phyloP scores from a whole-genome alignment of 2,888 invertebrate species.

The Tillus elongatus region DNA sequence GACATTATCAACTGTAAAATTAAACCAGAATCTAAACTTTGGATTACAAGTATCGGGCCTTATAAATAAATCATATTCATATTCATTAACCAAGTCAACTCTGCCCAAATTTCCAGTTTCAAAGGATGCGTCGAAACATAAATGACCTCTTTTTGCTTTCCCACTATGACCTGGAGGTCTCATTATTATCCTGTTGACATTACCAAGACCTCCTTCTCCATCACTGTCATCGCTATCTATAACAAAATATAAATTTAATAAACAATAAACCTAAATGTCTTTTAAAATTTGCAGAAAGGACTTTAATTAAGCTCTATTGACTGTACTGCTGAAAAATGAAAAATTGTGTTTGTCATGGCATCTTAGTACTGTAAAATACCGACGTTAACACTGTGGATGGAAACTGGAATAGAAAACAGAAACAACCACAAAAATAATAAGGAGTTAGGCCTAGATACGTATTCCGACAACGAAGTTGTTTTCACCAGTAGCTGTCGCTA shows the following conservation, averaged over 20 bases:
- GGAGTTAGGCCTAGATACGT: too few relatives aligned
- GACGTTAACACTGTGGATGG: too few relatives aligned
- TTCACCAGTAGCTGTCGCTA: too few relatives aligned
- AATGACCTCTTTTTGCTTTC: conserved; percentile 90
- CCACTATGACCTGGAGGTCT: conserved; percentile 88
- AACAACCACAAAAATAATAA: too few relatives aligned
- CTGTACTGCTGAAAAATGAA: too few relatives aligned
- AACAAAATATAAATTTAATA: not conserved
- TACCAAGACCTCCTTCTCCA: conserved; percentile 87
- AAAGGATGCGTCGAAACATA: conserved; percentile 95
- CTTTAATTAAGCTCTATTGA: too few relatives aligned
- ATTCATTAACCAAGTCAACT: conserved; percentile 86
- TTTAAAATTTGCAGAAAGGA: too few relatives aligned
- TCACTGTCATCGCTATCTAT: conserved; percentile 89
- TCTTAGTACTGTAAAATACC: too few relatives aligned
- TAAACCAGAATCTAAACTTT: conserved; percentile 90
- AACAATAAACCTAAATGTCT: too few relatives aligned
- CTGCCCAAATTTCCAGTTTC: conserved; percentile 96
- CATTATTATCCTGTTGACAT: conserved; percentile 80
- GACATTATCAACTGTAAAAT: conserved; percentile 95
- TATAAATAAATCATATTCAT: conserved; percentile 92
- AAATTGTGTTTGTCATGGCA: too few relatives aligned
- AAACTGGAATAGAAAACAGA: too few relatives aligned
- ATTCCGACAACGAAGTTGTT: too few relatives aligned
- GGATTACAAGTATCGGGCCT: conserved; percentile 96